Evolutionary conservation across 2,113 vertebrate genomes (phyloP), one percentile per base, ranked within the genome.

Genomic region (Lamprologus ornatipinnis): DNA sequence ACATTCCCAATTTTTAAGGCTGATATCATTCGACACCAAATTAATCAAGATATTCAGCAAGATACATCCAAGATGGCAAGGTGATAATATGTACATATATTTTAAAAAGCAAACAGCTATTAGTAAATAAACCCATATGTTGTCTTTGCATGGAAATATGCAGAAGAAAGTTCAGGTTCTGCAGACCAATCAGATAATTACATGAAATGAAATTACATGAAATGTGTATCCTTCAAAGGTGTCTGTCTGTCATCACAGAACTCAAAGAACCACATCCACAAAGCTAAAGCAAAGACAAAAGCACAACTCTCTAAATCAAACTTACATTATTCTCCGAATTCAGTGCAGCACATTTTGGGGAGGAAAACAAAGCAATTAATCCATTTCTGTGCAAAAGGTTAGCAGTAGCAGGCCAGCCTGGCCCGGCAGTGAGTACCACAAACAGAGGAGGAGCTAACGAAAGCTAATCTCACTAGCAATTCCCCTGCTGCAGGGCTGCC

Each of bases 381-480:
- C 94, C 95, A 95, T 92, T 86, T 89, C 45, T 88, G 86, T 88
- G 85, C 80, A 85, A 88, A 88, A 86, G 85, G 85, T 91, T 65
- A 89, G 65, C 75, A 55, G 85, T 21, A 40, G 28, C 42, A 86
- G 85, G 82, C 75, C 82, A 33, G 79, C 47, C 89, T 17, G 88
- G 65, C 85, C 86, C 23, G 91, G 45, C 83, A 7, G 70, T n/a
- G 54, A 89, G 86, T 65, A 86, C 87, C 88, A 92, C 89, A 91
- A 86, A 42, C 60, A 89, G 91, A 87, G 93, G 91, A 95, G 95
- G 93, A 95, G 95, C 93, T 89, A 94, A 91, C 84, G 14, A 14
- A 2, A 80, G 85, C 93, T 96, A 96, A 97, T 96, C 96, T 96
- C 88, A 89, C 81, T 80, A 89, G 92, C 91, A 90, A 93, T 92